Evolutionary conservation across 2,888 invertebrate genomes (phyloP), one percentile per base, ranked within the genome.

Genomic region (Neocrepidodera transversa): DNA sequence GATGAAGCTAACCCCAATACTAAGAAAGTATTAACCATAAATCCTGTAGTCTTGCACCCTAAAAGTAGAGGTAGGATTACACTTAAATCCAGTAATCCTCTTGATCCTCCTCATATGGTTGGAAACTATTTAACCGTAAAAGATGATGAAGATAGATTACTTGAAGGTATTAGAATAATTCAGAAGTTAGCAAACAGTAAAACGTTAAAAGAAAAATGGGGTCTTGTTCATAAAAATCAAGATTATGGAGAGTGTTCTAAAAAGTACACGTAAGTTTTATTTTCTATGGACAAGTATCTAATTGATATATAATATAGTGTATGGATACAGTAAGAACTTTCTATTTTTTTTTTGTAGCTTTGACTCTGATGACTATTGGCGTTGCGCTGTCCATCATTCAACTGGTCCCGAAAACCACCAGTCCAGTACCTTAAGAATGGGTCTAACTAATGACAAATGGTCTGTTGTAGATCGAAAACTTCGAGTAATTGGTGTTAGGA

Each of bases 351-450:
- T 28, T 62, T 61, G 18, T 47, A 67, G 67, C 0, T 80, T 80
- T 47, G 80, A 82, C 0, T 81, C 83, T 0, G 86, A 89, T 64
- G 85, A 86, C 13, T 91, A 85, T 76, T 89, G 91, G 85, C 84
- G 81, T 54, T 92, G 91, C 70, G 83, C 88, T 0, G 82, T 89
- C 0, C 81, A 80, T 53, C 82, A 84, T 48, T 81, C 85, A 54
- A 90, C 90, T 0, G 87, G 86, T 0, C 87, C 90, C 0, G 90
- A 89, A 76, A 90, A 91, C 74, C 91, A 91, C 75, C 90, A 90
- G 75, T 87, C 85, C 1, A 89, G 90, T 4, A 87, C 90, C 0
- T 88, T 89, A 73, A 90, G 89, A 81, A 91, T 91, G 89, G 91
- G 90, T 0, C 86, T 88, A 0, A 66, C 71, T 0, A 77, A 76